Base-by-base conservation (phyloP, 2,113 vertebrate genomes). In the Nycticorax nycticorax region DNA sequence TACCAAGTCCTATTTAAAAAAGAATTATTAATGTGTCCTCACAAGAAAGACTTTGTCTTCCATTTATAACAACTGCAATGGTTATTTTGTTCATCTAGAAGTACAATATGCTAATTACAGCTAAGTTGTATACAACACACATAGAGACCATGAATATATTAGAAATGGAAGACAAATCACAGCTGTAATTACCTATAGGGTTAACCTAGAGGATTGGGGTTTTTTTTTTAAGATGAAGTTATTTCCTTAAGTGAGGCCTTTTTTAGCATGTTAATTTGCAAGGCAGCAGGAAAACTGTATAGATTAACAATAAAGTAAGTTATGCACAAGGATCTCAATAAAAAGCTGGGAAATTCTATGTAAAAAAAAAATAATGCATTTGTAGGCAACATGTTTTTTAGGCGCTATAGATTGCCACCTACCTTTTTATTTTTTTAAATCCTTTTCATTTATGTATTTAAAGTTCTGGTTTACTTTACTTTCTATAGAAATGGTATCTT, bases 1-100 rank as follows among this genome's bases (percentile, higher is more conserved):
- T 48, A 98, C 52, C 83, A 99, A 98, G 35, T 97, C 97, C 99
- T 99, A 94, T 92, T 59, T 55, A 85, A 91, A 80, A 80, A 96
- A 62, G 3, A 71, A 41, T 37, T 22, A 79, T 47, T 53, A 79
- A 24, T 23, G 10, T 5, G 5, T 33, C 37, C 33, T 63, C 33
- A n/a, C 8, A 81, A 80, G 39, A 83, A 57, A 66, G 16, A 60
- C 6, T 55, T 84, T 9, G 57, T 14, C 47, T 39, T 52, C 28
- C 33, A 12, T 53, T 72, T 92, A 2, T 56, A 88, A 74, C 8
- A 83, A 76, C 14, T 48, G 79, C 35, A 87, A 3, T 8, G 5
- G 37, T 87, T 73, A 48, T 41, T 85, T 45, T 56, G 19, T 33
- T 85, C 15, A 52, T 24, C 10, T 45, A 81, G 4, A 87, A 37